Percentiles rank a stretch among this genome's conserved stretches.
Conservation (phyloP, 1,140 invertebrate species). For the Choristoneura fumiferana region DNA sequence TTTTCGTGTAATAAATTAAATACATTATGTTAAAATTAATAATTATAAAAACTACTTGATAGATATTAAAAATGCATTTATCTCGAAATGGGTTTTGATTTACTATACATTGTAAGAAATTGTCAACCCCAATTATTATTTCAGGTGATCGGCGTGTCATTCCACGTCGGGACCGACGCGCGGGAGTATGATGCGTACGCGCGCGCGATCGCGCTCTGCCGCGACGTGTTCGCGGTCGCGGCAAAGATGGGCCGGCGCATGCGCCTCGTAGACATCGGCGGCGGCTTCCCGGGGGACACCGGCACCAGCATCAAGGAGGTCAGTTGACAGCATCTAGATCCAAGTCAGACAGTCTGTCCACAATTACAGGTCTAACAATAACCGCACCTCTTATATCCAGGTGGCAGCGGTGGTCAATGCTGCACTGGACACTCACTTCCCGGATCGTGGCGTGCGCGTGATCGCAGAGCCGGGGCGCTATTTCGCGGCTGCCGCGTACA, state of each 20-base stretch:
- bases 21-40: no score
- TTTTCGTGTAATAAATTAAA: no score
- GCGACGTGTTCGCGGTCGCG: constrained; percentile 85
- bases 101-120: no score
- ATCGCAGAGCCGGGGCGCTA: constrained; percentile 98
- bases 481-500: constrained; percentile 96
- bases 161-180: constrained; percentile 94
- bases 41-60: no score
- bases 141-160: constrained; percentile 90
- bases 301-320: constrained; percentile 83
- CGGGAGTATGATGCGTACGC: constrained; percentile 86
- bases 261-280: constrained; percentile 89
- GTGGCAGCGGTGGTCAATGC: constrained; percentile 84
- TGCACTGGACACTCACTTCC: constrained; percentile 91
- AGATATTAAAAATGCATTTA: no score
- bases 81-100: no score
- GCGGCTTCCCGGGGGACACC: constrained; percentile 90
- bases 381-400: constrained; percentile 53
- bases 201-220: constrained; percentile 83
- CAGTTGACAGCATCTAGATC: no score
- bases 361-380: no score
- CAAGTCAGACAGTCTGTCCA: no score
- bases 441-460: constrained; percentile 86
- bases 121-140: no score
- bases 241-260: constrained; percentile 83